Evolutionary conservation across 1,140 invertebrate species (phyloP).

Genomic region (Goniozus legneri): DNA sequence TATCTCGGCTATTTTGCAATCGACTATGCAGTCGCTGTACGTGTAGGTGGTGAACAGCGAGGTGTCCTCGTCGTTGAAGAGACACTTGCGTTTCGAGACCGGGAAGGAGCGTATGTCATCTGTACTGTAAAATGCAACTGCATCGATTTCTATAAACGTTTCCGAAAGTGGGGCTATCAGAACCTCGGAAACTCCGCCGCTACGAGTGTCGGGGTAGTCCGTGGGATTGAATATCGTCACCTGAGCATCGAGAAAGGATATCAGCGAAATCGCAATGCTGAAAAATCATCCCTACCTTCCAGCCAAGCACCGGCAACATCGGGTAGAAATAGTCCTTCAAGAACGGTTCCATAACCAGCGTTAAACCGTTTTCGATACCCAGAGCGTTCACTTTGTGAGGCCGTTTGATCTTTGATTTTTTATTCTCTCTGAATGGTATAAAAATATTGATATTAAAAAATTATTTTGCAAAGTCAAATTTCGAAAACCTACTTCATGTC

Average conservation of each 20-base stretch:
- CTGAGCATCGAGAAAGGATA: slow-evolving; percentile 23
- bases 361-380: slow-evolving; percentile 42
- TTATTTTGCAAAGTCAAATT: no score
- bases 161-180: slow-evolving; percentile 23
- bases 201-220: slow-evolving; percentile 51
- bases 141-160: slow-evolving; percentile 22
- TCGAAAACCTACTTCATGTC: no score
- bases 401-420: no score
- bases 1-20: slow-evolving; percentile 55
- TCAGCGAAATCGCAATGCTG: neutral
- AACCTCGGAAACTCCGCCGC: slow-evolving; percentile 35
- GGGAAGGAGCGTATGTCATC: slow-evolving; percentile 16
- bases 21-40: slow-evolving; percentile 58
- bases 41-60: slow-evolving; percentile 49
- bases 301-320: slow-evolving; percentile 33
- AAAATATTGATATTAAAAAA: no score
- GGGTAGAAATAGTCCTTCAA: slow-evolving; percentile 55
- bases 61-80: slow-evolving; percentile 52
- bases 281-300: slow-evolving; percentile 30
- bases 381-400: no score
- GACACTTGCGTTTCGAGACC: slow-evolving; percentile 52
- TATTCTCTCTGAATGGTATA: no score
- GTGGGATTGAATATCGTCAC: slow-evolving; percentile 45
- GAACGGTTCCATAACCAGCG: slow-evolving; percentile 47
- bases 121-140: slow-evolving; percentile 24